Percentiles rank a stretch among this genome's conserved stretches.
Evolutionary conservation across 2,113 vertebrate genomes (phyloP).

Genomic region (Pangasianodon hypophthalmus): DNA sequence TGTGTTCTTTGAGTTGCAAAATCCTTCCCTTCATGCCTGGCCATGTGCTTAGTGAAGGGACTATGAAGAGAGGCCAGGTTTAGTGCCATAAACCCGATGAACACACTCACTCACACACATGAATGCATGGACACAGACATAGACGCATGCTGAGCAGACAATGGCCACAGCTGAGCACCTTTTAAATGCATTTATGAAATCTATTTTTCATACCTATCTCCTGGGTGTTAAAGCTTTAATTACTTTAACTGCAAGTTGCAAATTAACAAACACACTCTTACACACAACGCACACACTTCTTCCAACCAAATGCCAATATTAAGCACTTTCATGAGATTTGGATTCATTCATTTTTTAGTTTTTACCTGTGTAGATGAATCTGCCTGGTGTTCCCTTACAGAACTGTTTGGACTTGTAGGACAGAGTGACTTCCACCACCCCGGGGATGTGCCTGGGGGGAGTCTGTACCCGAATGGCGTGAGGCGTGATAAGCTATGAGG

Average conservation of each 20-base stretch:
- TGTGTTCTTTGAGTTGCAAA: neutral
- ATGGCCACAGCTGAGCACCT: constrained; percentile 53
- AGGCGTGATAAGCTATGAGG: constrained; percentile 89
- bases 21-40: constrained; percentile 32
- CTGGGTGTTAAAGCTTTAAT: constrained; percentile 30
- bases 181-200: constrained; percentile 48
- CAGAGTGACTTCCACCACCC: constrained; percentile 97
- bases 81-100: constrained; percentile 42
- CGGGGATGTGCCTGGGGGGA: constrained; percentile 96
- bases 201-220: constrained; percentile 31
- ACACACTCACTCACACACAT: constrained; percentile 50
- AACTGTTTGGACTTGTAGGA: constrained; percentile 99
- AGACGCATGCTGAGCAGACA: constrained; percentile 44
- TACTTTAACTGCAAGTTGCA: constrained; percentile 23
- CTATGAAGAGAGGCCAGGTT: constrained; percentile 49
- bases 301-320: neutral
- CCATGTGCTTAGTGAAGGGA: constrained; percentile 43
- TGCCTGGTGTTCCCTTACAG: constrained; percentile 98
- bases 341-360: neutral
- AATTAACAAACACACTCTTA: neutral
- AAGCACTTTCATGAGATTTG: neutral
- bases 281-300: neutral
- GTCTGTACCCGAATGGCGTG: constrained; percentile 98
- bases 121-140: constrained; percentile 46
- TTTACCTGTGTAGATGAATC: constrained; percentile 99